These are phyloP conservation scores for Cephus nigrinus DNA, from an alignment of 2,888 invertebrate genomes.

Conservation along the genomic window DNA sequence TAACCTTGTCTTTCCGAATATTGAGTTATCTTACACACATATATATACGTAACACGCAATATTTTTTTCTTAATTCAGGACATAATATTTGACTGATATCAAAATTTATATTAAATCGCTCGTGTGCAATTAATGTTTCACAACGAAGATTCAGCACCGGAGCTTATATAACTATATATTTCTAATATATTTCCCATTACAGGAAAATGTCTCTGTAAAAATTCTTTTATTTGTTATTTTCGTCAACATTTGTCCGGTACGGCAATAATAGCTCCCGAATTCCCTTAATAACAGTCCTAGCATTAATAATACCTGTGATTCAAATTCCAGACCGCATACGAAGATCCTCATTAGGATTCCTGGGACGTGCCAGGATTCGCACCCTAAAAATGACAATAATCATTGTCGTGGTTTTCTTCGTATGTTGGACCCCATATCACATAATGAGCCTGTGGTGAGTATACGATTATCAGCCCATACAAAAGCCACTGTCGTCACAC, in stretches of 20 bases:
- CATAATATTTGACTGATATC: neutral
- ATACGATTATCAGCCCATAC: neutral
- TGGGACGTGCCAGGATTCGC: slow-evolving; percentile 83
- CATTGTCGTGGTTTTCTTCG: slow-evolving; percentile 90
- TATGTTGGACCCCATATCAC: slow-evolving; percentile 97
- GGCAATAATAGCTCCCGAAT: too few species aligned
- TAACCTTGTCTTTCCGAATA: neutral
- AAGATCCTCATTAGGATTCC: slow-evolving; percentile 83
- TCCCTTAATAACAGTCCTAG: neutral
- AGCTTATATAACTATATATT: too few species aligned
- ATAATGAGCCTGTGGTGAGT: slow-evolving; percentile 88
- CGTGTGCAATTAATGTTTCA: neutral
- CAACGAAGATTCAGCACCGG: too few species aligned
- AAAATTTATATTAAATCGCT: neutral
- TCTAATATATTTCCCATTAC: too few species aligned
- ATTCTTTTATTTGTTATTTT: neutral
- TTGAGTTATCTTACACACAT: neutral
- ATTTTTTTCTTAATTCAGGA: neutral
- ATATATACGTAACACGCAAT: too few species aligned
- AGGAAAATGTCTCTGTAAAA: neutral
- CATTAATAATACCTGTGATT: neutral
- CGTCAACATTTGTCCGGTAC: neutral
- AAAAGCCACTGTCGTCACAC: neutral
- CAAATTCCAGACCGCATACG: slow-evolving; percentile 72
- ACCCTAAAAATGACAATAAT: slow-evolving; percentile 96